Percentiles rank a stretch among this genome's conserved stretches.
These are phyloP conservation scores for Steatocranus sp. DNA, from an alignment of 2,797 vertebrate genomes.

Conservation along the genomic window DNA sequence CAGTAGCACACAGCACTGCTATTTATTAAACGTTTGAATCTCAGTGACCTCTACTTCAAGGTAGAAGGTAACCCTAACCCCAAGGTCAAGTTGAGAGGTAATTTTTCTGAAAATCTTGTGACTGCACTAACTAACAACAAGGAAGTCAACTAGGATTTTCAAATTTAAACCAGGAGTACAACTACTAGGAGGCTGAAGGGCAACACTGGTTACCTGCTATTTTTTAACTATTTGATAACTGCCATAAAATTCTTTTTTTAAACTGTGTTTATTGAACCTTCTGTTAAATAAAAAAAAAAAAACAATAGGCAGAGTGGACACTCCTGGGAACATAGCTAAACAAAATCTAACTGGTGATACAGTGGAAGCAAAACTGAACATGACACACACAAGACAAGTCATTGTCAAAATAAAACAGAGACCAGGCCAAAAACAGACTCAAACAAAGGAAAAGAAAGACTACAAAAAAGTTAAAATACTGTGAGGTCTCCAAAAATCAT, in stretches of 20 bases:
- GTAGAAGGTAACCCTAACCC: not conserved
- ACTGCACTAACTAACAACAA: not conserved
- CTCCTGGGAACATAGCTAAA: not conserved
- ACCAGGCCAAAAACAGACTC: not conserved
- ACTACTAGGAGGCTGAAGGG: not conserved
- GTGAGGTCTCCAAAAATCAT: not conserved
- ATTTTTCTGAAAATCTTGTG: not conserved
- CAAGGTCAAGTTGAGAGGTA: not conserved
- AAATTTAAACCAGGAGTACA: not conserved
- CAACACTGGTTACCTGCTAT: not conserved
- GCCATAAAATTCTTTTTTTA: too few relatives aligned
- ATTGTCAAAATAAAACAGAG: not conserved
- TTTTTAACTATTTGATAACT: not conserved
- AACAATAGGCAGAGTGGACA: not conserved
- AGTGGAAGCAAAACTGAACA: not conserved
- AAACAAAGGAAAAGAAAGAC: not conserved
- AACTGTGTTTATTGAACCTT: not conserved
- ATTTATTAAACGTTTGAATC: not conserved
- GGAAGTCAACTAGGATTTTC: not conserved
- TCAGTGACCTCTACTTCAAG: not conserved
- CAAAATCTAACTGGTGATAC: not conserved
- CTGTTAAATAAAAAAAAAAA: fast-evolving
- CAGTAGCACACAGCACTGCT: not conserved
- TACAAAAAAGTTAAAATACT: not conserved
- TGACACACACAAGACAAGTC: too few relatives aligned